Percentiles rank a stretch among this genome's conserved stretches.
Conservation (phyloP, 2,797 vertebrate species). For the Botia almorhae region DNA sequence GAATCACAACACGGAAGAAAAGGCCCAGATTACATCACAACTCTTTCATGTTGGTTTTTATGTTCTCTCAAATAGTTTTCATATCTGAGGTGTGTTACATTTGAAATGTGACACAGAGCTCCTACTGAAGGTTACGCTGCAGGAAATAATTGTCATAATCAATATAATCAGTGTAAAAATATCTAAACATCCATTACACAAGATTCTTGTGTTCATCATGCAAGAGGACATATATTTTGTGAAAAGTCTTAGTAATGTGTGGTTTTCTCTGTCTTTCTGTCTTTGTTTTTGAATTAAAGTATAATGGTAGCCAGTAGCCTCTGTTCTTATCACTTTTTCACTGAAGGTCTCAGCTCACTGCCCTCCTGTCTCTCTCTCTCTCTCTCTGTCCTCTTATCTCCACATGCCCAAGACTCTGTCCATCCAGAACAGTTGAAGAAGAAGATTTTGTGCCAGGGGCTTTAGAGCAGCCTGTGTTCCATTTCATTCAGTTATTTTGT, state of each 20-base stretch:
- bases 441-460: constrained; percentile 3
- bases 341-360: constrained; percentile 41
- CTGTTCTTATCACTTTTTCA: constrained; percentile 31
- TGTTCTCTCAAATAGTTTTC: constrained; percentile 19
- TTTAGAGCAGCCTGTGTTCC: constrained; percentile 9
- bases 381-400: constrained; percentile 32
- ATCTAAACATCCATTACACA: background rate
- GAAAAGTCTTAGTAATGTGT: no score
- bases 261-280: background rate
- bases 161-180: background rate
- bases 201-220: background rate
- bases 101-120: constrained; percentile 5
- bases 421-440: constrained; percentile 32
- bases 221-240: no score
- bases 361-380: constrained; percentile 7
- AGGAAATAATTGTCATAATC: background rate
- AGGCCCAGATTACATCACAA: background rate
- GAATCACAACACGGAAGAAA: constrained; percentile 6
- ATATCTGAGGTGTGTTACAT: constrained; percentile 10
- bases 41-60: constrained; percentile 30
- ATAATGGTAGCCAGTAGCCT: constrained; percentile 13
- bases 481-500: constrained; percentile 39
- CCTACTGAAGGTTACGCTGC: background rate
- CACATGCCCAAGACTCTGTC: constrained; percentile 21
- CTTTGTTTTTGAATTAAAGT: constrained; percentile 21